Evolutionary conservation across 2,888 invertebrate species (phyloP).

Genomic region (Xestia xanthographa): DNA sequence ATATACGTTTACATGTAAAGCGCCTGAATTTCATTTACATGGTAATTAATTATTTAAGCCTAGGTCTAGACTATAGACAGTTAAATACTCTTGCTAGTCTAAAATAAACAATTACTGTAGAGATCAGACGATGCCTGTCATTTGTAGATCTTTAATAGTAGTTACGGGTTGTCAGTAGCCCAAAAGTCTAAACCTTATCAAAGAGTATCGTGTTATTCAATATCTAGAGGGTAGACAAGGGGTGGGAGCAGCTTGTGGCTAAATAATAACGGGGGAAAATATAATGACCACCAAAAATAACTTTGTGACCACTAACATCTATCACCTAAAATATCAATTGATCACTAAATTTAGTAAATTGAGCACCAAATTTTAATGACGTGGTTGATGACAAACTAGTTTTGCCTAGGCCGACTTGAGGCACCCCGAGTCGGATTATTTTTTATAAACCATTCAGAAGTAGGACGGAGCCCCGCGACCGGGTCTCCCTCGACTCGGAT

Average conservation of each 20-base stretch:
- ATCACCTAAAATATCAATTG: too few relatives aligned
- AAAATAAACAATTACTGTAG: not conserved
- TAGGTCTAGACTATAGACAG: not conserved
- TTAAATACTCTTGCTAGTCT: not conserved
- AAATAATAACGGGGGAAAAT: not conserved
- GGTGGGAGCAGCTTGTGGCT: not conserved
- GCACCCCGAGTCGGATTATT: too few relatives aligned
- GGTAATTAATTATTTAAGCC: slow-evolving; percentile 3
- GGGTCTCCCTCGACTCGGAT: too few relatives aligned
- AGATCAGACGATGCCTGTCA: too few relatives aligned
- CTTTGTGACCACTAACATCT: too few relatives aligned
- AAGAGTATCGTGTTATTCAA: not conserved
- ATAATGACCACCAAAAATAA: too few relatives aligned
- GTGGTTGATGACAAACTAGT: too few relatives aligned
- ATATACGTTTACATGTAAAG: slow-evolving; percentile 10
- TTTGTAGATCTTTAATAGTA: not conserved
- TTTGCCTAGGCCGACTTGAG: too few relatives aligned
- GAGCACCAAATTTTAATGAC: too few relatives aligned
- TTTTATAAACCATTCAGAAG: too few relatives aligned
- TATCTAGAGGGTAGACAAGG: not conserved
- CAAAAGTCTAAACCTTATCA: not conserved
- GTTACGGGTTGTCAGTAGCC: fast-evolving
- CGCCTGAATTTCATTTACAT: slow-evolving; percentile 18
- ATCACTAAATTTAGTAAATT: too few relatives aligned
- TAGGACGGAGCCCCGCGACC: too few relatives aligned